Conservation (phyloP, 92 coral and sea anemone genomes). For the Montipora capitata region DNA sequence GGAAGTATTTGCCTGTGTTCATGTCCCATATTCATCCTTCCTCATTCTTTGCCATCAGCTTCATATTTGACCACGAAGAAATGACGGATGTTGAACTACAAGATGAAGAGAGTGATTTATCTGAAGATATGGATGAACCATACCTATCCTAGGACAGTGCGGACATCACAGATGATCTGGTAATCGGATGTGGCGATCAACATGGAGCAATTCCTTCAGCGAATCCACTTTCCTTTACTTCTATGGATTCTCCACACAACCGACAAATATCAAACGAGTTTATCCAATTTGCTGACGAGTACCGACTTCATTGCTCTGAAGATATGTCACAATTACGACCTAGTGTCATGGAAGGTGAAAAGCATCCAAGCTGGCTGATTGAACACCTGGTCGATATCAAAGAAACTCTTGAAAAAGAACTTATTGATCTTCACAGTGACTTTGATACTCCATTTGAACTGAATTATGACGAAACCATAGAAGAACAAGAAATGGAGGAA, state of each 20-base stretch:
- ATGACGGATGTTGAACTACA: neutral
- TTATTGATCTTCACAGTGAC: conserved; percentile 16
- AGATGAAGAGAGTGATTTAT: neutral
- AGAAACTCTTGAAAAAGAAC: conserved; percentile 14
- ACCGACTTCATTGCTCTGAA: conserved; percentile 19
- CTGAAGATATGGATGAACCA: neutral
- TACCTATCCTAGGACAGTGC: neutral
- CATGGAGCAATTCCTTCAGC: neutral
- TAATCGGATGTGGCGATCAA: conserved; percentile 8
- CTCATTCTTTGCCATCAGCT: neutral
- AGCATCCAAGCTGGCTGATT: conserved; percentile 40
- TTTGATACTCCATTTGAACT: conserved; percentile 34
- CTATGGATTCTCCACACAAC: neutral
- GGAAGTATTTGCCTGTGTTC: neutral
- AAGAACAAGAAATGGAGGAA: conserved; percentile 29
- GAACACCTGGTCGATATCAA: conserved; percentile 42
- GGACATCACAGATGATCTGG: neutral
- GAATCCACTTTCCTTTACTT: neutral
- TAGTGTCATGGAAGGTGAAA: conserved; percentile 24
- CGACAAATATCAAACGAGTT: conserved; percentile 4
- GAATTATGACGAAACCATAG: conserved; percentile 24
- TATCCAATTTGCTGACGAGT: conserved; percentile 24
- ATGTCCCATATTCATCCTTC: no score
- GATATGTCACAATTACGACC: conserved; percentile 30
- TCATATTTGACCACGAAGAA: neutral